These are phyloP conservation scores for Ophion ventricosus DNA, from an alignment of 2,888 invertebrate genomes.

Conservation along the genomic window DNA sequence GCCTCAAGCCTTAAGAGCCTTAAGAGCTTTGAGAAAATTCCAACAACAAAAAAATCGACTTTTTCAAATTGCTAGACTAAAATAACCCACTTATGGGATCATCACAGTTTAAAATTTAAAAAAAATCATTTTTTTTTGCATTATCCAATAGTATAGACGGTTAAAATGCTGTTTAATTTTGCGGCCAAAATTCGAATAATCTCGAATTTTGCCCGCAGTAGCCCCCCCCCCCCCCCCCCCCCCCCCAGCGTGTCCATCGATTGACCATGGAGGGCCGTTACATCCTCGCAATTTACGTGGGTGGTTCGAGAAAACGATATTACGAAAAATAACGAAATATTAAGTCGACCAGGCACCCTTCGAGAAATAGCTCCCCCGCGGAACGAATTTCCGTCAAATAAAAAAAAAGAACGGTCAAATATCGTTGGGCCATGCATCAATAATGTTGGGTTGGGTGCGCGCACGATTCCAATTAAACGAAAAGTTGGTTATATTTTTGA, in stretches of 20 bases:
- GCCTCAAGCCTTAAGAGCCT: too few species aligned
- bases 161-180: too few species aligned
- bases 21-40: too few species aligned
- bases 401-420: not conserved
- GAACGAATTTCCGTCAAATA: not conserved
- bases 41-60: too few species aligned
- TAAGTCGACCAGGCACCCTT: not conserved
- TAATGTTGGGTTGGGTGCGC: not conserved
- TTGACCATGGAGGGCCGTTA: constrained; percentile 32
- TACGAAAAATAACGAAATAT: constrained; percentile 14
- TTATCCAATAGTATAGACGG: too few species aligned
- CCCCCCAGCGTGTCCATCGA: constrained; percentile 13
- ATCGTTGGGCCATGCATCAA: not conserved
- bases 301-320: not conserved
- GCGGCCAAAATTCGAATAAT: too few species aligned
- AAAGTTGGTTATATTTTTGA: not conserved
- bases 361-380: not conserved
- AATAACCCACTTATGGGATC: too few species aligned
- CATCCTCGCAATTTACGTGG: not conserved
- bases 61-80: too few species aligned
- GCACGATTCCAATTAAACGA: not conserved
- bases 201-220: too few species aligned
- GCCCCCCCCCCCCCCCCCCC: not conserved
- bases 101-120: too few species aligned
- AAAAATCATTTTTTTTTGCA: too few species aligned